A percentile compares a stretch with the other conserved stretches of the same genome.
Evolutionary conservation across 92 coral and sea anemone species (phyloP).

Genomic region (Palythoa grandiflora): DNA sequence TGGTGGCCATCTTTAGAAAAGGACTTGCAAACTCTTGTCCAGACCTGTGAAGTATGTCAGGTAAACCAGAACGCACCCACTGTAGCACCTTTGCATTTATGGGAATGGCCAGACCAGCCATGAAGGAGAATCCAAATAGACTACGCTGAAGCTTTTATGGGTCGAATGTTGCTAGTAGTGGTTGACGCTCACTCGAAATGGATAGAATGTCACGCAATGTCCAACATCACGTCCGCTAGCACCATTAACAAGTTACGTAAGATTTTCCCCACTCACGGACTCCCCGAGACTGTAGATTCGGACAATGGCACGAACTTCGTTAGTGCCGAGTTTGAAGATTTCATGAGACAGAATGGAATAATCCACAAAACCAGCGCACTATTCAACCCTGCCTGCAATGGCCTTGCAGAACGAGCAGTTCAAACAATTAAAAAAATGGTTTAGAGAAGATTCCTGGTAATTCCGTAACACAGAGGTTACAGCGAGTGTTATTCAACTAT

Average conservation of each 20-base stretch:
- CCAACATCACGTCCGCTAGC: slow-evolving; percentile 25
- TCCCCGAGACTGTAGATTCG: slow-evolving; percentile 40
- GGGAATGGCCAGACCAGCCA: slow-evolving; percentile 59
- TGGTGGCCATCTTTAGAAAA: slow-evolving; percentile 54
- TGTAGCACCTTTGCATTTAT: slow-evolving; percentile 46
- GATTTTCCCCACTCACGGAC: slow-evolving; percentile 39
- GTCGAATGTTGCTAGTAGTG: slow-evolving; percentile 45
- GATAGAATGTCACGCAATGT: slow-evolving; percentile 40
- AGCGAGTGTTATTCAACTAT: slow-evolving; percentile 39
- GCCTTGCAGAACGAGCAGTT: slow-evolving; percentile 70
- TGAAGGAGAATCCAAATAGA: slow-evolving; percentile 52
- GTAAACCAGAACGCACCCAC: slow-evolving; percentile 33
- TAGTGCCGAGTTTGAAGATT: slow-evolving; percentile 49
- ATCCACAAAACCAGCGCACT: slow-evolving; percentile 65
- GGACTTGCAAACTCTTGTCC: slow-evolving; percentile 34
- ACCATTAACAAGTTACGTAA: slow-evolving; percentile 39
- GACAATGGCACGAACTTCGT: slow-evolving; percentile 49
- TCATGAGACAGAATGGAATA: slow-evolving; percentile 53
- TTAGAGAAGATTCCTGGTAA: slow-evolving; percentile 51
- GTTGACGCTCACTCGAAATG: slow-evolving; percentile 57
- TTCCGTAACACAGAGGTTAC: slow-evolving; percentile 37
- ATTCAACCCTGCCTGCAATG: slow-evolving; percentile 72
- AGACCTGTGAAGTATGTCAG: slow-evolving; percentile 46
- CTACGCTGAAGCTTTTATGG: slow-evolving; percentile 48
- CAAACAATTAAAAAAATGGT: slow-evolving; percentile 64